These are phyloP conservation scores for Eurytoma adleriae DNA, from an alignment of 2,888 invertebrate genomes.

Conservation along the genomic window DNA sequence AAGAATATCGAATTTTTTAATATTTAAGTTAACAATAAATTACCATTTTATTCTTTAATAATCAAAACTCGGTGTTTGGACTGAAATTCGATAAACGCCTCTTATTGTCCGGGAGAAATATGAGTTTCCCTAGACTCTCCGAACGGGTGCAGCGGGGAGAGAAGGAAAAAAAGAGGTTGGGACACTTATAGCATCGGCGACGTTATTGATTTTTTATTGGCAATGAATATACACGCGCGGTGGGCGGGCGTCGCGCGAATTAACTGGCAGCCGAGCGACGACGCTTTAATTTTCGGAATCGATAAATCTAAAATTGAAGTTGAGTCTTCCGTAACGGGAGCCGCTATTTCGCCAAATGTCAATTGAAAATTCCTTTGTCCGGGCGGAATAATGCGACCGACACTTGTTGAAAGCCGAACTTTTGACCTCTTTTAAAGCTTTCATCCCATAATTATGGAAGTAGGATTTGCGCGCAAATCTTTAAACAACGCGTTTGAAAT, in stretches of 20 bases:
- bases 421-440: not conserved
- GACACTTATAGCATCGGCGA: conserved; percentile 29
- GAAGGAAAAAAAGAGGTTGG: conserved; percentile 1
- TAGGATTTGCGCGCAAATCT: too few relatives aligned
- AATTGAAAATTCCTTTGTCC: conserved; percentile 3
- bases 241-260: not conserved
- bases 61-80: not conserved
- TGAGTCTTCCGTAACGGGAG: conserved; percentile 20
- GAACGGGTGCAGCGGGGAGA: not conserved
- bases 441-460: not conserved
- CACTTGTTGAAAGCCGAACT: conserved; percentile 9
- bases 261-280: not conserved
- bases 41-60: too few relatives aligned
- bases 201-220: conserved; percentile 41
- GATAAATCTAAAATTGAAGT: conserved; percentile 44
- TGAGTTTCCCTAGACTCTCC: not conserved
- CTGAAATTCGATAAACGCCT: conserved; percentile 42
- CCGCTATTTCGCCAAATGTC: conserved; percentile 3
- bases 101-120: conserved; percentile 35
- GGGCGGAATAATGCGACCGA: not conserved
- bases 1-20: too few relatives aligned
- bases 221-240: conserved; percentile 22
- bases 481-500: not conserved
- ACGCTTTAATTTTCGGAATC: conserved; percentile 45
- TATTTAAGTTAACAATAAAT: too few relatives aligned